Base-by-base conservation (phyloP, 1,140 invertebrate species). In the Ceratina calcarata region DNA sequence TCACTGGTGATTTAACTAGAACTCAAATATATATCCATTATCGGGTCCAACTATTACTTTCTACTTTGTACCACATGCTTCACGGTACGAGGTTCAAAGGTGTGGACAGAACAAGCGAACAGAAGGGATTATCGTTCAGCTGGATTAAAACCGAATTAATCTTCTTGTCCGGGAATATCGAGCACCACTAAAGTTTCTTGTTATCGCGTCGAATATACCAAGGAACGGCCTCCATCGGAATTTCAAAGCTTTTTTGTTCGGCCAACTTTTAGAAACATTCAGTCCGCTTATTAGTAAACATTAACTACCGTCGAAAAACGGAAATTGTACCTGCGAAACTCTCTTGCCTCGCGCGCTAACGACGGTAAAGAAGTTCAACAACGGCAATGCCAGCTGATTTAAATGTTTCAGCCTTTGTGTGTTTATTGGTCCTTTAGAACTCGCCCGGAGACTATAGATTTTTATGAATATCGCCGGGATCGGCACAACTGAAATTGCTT, bases 141-240 rank as follows among this genome's bases (percentile, higher is more conserved):
- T 24, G 73, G 51, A 57, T 75, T 24, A 55, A 45, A 67, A 67
- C 20, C 27, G 49, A 75, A 75, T 75, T 75, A 57, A 75, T 75
- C 65, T 76, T 76, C 55, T 20, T 22, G 51, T 45, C 37, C 15
- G 12, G 8, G 32, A 68, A 60, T 45, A 76, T 76, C 53, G n/a
- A 76, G 37, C 22, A 67, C 15, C 12, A 10, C 1, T 18, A 10
- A 68, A 68, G 64, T 51, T 68, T 68, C 37, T 68, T 75, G 32
- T 37, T 22, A 18, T 37, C 61, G 10, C 12, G 8, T 3, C n/a
- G n/a, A 57, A 57, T 57, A 7, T 18, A 61, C 37, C 60, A 24
- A 24, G 16, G 58, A 15, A n/a, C 15, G 16, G 15, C 10, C 60
- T 27, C 57, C 7, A n/a, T 22, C 18, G 32, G 27, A 70, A 32